Conservation (phyloP, 35 echinoderm and acorn worm species). For the Patiria miniata region DNA sequence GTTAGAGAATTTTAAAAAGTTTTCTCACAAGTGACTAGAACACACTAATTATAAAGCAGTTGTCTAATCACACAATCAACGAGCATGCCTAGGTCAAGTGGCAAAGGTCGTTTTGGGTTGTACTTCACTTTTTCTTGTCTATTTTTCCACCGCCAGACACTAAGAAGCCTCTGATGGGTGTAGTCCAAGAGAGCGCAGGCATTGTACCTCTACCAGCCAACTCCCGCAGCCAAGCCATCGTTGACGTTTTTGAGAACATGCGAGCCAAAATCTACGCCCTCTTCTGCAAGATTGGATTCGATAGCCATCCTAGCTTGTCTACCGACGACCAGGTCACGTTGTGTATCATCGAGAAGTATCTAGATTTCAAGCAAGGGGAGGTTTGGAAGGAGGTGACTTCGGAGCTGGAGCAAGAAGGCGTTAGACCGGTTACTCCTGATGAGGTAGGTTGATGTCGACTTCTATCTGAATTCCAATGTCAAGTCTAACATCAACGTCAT, state of each 20-base stretch:
- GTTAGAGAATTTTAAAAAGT: too few relatives aligned
- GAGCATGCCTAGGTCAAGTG: not conserved
- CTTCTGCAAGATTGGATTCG: conserved; percentile 91
- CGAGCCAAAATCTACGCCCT: conserved; percentile 94
- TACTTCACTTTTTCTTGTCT: not conserved
- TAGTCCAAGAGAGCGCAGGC: conserved; percentile 66
- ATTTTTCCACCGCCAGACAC: conserved; percentile 46
- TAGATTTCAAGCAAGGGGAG: conserved; percentile 96
- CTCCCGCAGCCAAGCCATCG: conserved; percentile 82
- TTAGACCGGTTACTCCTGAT: conserved; percentile 93
- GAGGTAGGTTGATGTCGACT: conserved; percentile 43
- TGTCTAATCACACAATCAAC: too few relatives aligned
- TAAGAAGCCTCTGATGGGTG: conserved; percentile 73
- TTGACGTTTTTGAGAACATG: conserved; percentile 96
- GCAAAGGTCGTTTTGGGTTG: not conserved
- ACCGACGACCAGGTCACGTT: conserved; percentile 84
- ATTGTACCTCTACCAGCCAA: conserved; percentile 77
- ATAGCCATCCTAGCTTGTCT: conserved; percentile 74
- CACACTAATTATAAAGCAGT: too few relatives aligned
- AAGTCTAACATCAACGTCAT: too few relatives aligned
- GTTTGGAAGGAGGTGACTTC: conserved; percentile 86
- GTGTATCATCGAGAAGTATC: conserved; percentile 89
- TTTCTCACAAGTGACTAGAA: too few relatives aligned
- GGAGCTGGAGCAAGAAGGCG: conserved; percentile 82
- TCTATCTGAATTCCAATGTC: too few relatives aligned